These are phyloP conservation scores for Linepithema humile DNA, from an alignment of 1,140 invertebrate species.

Conservation along the genomic window DNA sequence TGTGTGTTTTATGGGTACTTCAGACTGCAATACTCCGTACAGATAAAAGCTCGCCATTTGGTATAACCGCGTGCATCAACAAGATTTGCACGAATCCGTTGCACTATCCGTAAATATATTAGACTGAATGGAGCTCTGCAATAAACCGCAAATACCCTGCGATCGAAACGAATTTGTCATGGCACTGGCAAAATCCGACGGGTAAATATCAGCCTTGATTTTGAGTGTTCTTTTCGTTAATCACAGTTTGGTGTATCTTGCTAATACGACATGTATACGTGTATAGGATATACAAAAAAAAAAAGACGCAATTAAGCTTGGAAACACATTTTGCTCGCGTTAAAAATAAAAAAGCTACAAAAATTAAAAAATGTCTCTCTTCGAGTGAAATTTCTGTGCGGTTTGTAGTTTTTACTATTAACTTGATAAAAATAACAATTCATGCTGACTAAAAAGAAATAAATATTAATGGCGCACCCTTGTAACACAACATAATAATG, in stretches of 20 bases:
- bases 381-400: background rate
- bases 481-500: background rate
- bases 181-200: conserved; percentile 7
- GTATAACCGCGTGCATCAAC: background rate
- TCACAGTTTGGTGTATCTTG: background rate
- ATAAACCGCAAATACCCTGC: conserved; percentile 55
- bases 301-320: background rate
- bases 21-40: too few relatives aligned
- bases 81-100: conserved; percentile 7
- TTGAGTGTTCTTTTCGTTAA: conserved; percentile 30
- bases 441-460: background rate
- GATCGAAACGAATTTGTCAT: conserved; percentile 35
- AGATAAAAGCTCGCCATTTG: background rate
- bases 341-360: background rate
- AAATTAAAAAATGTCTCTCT: background rate
- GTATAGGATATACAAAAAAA: background rate
- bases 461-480: background rate
- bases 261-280: background rate
- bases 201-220: conserved; percentile 45
- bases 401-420: background rate
- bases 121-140: conserved; percentile 1
- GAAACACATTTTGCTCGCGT: background rate
- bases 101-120: conserved; percentile 28
- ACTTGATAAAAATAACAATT: background rate
- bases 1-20: background rate